phyloP scores from a whole-genome alignment of 2,113 vertebrate genomes.

The Serranochromis macrocephalus region DNA sequence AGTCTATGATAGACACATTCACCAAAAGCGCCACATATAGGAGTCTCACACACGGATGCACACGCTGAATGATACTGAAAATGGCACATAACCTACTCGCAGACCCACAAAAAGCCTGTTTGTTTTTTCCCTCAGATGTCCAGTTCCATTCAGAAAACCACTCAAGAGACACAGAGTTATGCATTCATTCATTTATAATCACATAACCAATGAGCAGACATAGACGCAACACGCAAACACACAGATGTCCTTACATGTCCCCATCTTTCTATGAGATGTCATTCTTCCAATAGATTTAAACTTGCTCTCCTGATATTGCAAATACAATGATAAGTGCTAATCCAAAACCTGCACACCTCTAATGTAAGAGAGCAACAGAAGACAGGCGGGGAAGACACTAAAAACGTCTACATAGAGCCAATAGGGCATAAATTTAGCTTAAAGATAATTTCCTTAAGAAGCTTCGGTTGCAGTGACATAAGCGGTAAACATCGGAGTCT shows the following conservation, averaged over 20 bases:
- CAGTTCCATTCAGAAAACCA: not conserved
- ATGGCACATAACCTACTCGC: not conserved
- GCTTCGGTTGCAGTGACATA: not conserved
- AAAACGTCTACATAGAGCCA: not conserved
- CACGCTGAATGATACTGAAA: not conserved
- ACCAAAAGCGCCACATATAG: not conserved
- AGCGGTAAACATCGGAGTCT: accelerated
- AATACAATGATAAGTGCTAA: not conserved
- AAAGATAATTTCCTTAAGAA: not conserved
- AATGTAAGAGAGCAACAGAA: accelerated
- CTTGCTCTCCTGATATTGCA: not conserved
- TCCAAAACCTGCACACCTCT: not conserved
- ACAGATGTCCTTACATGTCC: not conserved
- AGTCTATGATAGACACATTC: not conserved
- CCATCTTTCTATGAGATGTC: not conserved
- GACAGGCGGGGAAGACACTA: not conserved
- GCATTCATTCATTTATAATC: not conserved
- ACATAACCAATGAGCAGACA: not conserved
- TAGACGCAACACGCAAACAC: not conserved
- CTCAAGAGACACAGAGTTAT: not conserved
- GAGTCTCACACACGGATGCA: not conserved
- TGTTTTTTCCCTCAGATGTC: not conserved
- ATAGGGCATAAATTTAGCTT: not conserved
- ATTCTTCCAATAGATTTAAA: not conserved
- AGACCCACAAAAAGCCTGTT: not conserved